A percentile compares a stretch with the other conserved stretches of the same genome.
These are phyloP conservation scores for Musca domestica DNA, from an alignment of 1,140 invertebrate species.

Conservation along the genomic window DNA sequence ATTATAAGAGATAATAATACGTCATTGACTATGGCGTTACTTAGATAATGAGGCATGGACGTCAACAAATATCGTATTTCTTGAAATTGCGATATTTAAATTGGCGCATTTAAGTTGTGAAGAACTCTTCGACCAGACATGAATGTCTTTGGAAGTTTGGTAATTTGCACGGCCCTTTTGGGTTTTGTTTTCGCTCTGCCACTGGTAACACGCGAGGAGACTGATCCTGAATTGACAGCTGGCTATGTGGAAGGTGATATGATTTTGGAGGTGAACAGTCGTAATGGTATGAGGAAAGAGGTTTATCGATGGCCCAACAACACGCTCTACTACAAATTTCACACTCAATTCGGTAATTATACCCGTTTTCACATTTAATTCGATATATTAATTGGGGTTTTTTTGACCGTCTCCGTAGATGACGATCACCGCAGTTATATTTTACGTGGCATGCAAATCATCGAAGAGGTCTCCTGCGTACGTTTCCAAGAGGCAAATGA, in stretches of 20 bases:
- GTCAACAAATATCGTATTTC: too few relatives aligned
- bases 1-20: too few relatives aligned
- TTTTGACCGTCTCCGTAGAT: background rate
- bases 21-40: too few relatives aligned
- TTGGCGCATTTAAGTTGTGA: too few relatives aligned
- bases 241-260: constrained; percentile 41
- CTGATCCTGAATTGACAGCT: constrained; percentile 41
- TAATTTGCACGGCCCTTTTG: too few relatives aligned
- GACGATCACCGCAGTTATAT: constrained; percentile 7
- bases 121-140: too few relatives aligned
- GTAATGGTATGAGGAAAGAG: constrained; percentile 61
- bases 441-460: constrained; percentile 29
- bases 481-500: constrained; percentile 37
- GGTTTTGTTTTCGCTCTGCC: too few relatives aligned
- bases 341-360: constrained; percentile 37
- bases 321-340: constrained; percentile 48
- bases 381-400: background rate
- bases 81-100: too few relatives aligned
- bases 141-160: too few relatives aligned
- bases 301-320: constrained; percentile 62
- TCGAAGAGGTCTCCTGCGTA: constrained; percentile 48
- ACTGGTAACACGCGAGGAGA: background rate
- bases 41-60: too few relatives aligned
- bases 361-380: background rate
- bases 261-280: background rate